phyloP scores from a whole-genome alignment of 2,113 vertebrate genomes.

The Sylvia atricapilla region DNA sequence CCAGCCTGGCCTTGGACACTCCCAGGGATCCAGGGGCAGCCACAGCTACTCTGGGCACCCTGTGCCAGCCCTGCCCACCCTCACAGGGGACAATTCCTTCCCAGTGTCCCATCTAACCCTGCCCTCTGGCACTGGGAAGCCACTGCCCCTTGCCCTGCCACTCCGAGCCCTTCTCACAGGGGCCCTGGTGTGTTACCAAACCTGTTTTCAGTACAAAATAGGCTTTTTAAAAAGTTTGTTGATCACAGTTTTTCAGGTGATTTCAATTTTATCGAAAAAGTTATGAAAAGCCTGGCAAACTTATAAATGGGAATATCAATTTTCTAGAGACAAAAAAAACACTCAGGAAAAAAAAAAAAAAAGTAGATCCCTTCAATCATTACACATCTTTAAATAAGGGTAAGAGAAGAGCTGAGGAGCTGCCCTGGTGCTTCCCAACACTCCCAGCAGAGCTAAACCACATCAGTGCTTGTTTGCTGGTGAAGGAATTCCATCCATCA shows the following conservation, averaged over 20 bases:
- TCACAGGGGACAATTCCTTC: fast-evolving
- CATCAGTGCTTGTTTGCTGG: not conserved
- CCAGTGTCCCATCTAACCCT: fast-evolving
- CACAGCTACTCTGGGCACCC: not conserved
- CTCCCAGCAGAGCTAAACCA: not conserved
- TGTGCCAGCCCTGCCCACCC: not conserved
- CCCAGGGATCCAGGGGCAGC: not conserved
- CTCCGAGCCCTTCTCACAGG: not conserved
- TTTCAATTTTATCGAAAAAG: not conserved
- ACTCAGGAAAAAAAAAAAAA: not conserved
- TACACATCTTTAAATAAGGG: not conserved
- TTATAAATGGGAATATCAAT: not conserved
- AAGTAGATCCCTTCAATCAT: not conserved
- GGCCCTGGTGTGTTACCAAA: fast-evolving
- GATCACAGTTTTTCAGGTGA: not conserved
- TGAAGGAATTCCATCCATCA: not conserved
- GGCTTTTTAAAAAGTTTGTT: not conserved
- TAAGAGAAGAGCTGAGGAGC: not conserved
- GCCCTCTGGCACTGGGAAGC: not conserved
- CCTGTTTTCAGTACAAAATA: not conserved
- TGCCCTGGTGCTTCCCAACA: not conserved
- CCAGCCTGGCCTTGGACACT: not conserved
- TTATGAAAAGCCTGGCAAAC: not conserved
- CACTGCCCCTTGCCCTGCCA: not conserved
- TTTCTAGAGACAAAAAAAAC: not conserved